Evolutionary conservation across 2,113 vertebrate genomes (phyloP), one percentile per base, ranked within the genome.

Genomic region (Crocuta crocuta): DNA sequence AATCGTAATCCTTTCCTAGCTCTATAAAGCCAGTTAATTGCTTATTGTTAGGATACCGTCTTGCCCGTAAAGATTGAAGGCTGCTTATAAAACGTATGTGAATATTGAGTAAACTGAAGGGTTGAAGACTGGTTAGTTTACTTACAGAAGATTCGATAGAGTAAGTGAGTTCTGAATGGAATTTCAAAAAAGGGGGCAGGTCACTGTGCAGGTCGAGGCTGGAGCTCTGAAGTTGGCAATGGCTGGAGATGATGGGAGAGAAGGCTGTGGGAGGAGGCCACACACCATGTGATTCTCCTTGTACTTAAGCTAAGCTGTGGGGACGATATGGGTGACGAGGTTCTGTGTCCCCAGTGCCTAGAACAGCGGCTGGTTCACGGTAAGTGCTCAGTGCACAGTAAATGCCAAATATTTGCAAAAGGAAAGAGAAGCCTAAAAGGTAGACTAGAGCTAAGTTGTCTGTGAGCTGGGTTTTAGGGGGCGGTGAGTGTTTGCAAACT

Each of bases 401-500:
- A 10, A 17, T 53, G 76, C 76, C 31, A 5, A n/a, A 7, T 7
- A 26, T 86, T 19, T 65, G 55, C 4, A 48, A 91, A 17, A 74
- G 23, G 73, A 84, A 16, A 21, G 71, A 80, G 16, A 50, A n/a
- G 15, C 4, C 26, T 21, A 19, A 35, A 26, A 55, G 39, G 11
- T 35, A 8, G 15, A 5, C 21, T 53, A 4, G 21, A 24, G 24
- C 33, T 19, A 19, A 17, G 10, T 10, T 45, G 48, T 26, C 85
- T 10, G 3, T n/a, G 48, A n/a, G 11, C 1, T 11, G 33, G 21
- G 12, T 26, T 17, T 58, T 58, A 0, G 3, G 0, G 4, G 0
- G 4, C 2, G 11, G 10, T 71, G 31, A n/a, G 24, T 53, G 63
- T 71, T 71, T 73, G 48, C 17, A 31, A 95, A 16, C 16, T 58